These are phyloP conservation scores for Spodoptera littoralis DNA, from an alignment of 2,888 invertebrate species.

Conservation along the genomic window DNA sequence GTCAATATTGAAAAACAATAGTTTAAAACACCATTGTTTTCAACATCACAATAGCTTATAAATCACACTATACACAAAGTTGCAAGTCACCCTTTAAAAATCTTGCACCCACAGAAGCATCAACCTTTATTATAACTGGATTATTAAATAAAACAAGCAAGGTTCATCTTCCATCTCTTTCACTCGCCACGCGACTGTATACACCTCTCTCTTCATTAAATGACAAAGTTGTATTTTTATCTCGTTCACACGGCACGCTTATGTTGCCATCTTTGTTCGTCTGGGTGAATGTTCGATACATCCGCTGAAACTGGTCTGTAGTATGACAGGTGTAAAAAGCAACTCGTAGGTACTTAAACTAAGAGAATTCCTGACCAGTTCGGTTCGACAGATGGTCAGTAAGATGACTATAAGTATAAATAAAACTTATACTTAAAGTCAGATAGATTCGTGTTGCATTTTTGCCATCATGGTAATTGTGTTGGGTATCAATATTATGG, in stretches of 20 bases:
- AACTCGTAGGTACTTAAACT: conserved; percentile 50
- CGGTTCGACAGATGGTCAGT: conserved; percentile 55
- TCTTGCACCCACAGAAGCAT: conserved; percentile 59
- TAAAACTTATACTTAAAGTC: conserved; percentile 6
- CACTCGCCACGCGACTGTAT: conserved; percentile 77
- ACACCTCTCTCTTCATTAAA: conserved; percentile 43
- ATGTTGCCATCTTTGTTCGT: conserved; percentile 63
- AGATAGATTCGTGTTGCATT: conserved; percentile 22
- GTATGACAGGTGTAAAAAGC: conserved; percentile 83
- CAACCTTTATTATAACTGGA: conserved; percentile 76
- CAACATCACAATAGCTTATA: conserved; percentile 32
- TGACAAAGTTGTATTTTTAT: conserved; percentile 28
- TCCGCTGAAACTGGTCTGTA: conserved; percentile 78
- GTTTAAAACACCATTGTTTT: conserved; percentile 30
- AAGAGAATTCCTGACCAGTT: conserved; percentile 73
- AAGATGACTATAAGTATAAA: conserved; percentile 20
- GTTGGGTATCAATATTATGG: conserved; percentile 3
- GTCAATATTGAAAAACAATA: conserved; percentile 36
- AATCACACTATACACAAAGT: conserved; percentile 45
- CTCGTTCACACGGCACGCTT: conserved; percentile 69
- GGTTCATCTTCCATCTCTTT: conserved; percentile 56
- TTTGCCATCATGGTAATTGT: conserved; percentile 13
- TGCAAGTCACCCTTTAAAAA: conserved; percentile 57
- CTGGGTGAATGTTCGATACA: conserved; percentile 80
- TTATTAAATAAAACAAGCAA: conserved; percentile 67